A percentile compares a stretch with the other conserved stretches of the same genome.
phyloP scores from a whole-genome alignment of 1,140 invertebrate genomes.

The Holcopasites calliopsidis region DNA sequence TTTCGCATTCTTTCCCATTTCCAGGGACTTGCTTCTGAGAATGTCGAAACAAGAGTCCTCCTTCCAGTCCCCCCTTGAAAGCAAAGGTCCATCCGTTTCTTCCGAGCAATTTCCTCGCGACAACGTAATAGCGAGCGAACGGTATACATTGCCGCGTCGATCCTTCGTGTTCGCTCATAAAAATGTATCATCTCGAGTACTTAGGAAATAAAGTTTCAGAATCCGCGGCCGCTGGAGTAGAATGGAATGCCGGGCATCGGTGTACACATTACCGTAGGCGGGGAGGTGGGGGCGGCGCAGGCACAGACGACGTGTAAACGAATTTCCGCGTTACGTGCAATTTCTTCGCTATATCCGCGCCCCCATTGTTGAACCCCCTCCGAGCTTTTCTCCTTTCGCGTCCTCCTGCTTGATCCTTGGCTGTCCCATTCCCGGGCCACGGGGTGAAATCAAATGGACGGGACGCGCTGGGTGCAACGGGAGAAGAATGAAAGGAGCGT shows the following conservation, averaged over 20 bases:
- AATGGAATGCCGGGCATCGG: conserved; percentile 45
- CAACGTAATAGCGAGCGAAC: neutral
- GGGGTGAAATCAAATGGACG: conserved; percentile 30
- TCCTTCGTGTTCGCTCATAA: neutral
- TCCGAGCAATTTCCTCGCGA: neutral
- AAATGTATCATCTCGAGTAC: conserved; percentile 2
- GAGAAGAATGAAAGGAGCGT: conserved; percentile 23
- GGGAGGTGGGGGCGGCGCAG: neutral
- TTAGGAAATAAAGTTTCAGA: conserved; percentile 22
- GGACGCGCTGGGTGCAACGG: too few relatives aligned
- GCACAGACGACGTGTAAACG: conserved; percentile 52
- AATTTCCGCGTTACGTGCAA: conserved; percentile 59
- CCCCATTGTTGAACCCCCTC: conserved; percentile 12
- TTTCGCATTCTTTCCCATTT: too few relatives aligned
- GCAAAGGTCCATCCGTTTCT: neutral
- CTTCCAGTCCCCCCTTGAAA: too few relatives aligned
- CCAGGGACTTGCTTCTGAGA: too few relatives aligned
- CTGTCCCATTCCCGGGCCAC: conserved; percentile 6
- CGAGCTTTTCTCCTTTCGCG: neutral
- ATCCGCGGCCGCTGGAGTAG: conserved; percentile 33
- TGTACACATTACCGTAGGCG: conserved; percentile 58
- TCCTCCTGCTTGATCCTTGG: conserved; percentile 14
- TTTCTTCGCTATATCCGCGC: conserved; percentile 49
- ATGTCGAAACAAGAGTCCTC: too few relatives aligned
- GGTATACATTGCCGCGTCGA: neutral